Base-by-base conservation (phyloP, 2,797 vertebrate genomes). In the Dendrocincla fuliginosa region DNA sequence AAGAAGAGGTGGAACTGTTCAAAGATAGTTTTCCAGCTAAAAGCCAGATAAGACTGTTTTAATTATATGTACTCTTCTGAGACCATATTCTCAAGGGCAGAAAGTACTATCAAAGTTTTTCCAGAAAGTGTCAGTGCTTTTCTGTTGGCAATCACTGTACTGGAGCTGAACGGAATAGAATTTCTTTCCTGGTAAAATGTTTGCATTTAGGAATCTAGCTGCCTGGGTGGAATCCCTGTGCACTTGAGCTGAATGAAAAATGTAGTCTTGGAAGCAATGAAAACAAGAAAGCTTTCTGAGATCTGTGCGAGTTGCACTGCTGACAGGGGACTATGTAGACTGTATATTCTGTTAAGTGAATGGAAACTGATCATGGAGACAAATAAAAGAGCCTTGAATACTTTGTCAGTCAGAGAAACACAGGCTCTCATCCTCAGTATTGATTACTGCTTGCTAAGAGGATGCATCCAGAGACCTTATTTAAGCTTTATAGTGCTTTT, bases 1-100 rank as follows among this genome's bases (percentile, higher is more conserved):
- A 94, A 81, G 87, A 92, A 69, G 69, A 93, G 16, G 15, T 95
- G 84, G 65, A 44, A 91, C 84, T 94, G 65, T 61, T 91, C 0
- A 1, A 61, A 86, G 22, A 23, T 55, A 91, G 30, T 52, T 22
- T 86, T 93, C 64, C 59, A 79, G 33, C 67, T 82, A 63, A 74
- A 61, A 88, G 67, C 65, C 85, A 60, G 81, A 89, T 93, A 89
- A 92, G 64, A 75, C 61, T 78, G 17, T 71, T 87, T 92, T 84
- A 75, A 84, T 87, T 90, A 13, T 17, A 15, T 42, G 12, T 90
- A 41, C 44, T 87, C 70, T n/a, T 89, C 24, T 81, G 55, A 96
- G 76, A 85, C 13, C 30, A 8, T 86, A 24, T 84, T 91, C 47
- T 30, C 56, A 60, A 94, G 60, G 79, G 41, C 77, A 67, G 77